phyloP scores from a whole-genome alignment of 2,113 vertebrate genomes.

The Chlamydotis undulata region DNA sequence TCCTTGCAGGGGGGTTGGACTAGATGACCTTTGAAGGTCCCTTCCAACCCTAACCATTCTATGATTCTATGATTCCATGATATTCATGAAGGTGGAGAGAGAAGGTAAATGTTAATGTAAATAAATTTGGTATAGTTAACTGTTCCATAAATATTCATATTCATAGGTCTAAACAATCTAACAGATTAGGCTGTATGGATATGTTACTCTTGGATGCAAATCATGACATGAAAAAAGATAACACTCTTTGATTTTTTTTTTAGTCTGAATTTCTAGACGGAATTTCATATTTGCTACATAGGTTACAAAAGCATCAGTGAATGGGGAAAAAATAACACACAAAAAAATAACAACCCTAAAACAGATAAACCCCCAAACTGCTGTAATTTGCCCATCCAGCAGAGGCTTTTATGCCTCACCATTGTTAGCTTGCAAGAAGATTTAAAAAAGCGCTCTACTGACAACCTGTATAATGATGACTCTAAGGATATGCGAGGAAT shows the following conservation, averaged over 20 bases:
- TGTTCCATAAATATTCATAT: background rate
- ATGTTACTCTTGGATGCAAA: background rate
- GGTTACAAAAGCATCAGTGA: background rate
- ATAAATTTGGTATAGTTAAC: background rate
- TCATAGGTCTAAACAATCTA: background rate
- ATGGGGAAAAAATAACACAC: background rate
- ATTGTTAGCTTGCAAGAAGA: conserved; percentile 25
- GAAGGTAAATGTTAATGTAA: background rate
- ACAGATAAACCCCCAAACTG: accelerated
- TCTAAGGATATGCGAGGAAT: conserved; percentile 31
- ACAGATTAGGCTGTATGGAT: background rate
- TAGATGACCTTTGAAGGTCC: no score
- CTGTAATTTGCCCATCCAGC: background rate
- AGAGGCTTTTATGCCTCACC: background rate
- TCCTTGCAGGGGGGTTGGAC: no score
- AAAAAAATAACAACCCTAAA: background rate
- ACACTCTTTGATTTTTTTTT: background rate
- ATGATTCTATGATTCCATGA: no score
- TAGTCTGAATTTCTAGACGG: background rate
- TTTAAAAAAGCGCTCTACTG: background rate
- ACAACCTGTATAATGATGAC: conserved; percentile 34
- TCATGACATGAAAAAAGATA: background rate
- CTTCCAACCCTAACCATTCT: no score
- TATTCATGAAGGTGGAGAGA: accelerated
- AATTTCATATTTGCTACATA: background rate